phyloP scores from a whole-genome alignment of 2,888 invertebrate species.

The Lochmaea capreae region DNA sequence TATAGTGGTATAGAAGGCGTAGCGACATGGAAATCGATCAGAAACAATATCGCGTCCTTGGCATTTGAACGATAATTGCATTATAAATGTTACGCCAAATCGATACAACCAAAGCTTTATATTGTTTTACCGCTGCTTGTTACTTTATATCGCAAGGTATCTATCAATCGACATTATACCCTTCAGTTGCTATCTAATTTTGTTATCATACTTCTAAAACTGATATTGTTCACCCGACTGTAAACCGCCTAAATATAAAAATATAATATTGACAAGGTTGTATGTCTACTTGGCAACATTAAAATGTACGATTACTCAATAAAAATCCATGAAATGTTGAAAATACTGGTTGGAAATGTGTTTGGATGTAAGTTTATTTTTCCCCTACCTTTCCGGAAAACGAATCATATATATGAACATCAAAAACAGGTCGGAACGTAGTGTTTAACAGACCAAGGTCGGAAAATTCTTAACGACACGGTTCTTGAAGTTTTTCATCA shows the following conservation, averaged over 20 bases:
- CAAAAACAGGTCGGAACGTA: too few relatives aligned
- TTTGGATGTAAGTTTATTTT: too few relatives aligned
- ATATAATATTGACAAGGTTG: not conserved
- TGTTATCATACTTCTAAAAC: not conserved
- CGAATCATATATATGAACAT: too few relatives aligned
- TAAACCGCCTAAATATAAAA: not conserved
- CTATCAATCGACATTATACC: not conserved
- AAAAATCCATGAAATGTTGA: too few relatives aligned
- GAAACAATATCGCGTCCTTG: constrained; percentile 34
- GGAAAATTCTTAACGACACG: too few relatives aligned
- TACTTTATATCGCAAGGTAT: not conserved
- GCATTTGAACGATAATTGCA: constrained; percentile 40
- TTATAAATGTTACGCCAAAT: constrained; percentile 28
- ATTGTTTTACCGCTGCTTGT: constrained; percentile 19
- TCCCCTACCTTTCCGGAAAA: too few relatives aligned
- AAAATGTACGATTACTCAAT: not conserved
- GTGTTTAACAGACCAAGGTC: too few relatives aligned
- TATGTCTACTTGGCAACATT: not conserved
- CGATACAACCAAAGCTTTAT: constrained; percentile 26
- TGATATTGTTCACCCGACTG: not conserved
- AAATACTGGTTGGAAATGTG: too few relatives aligned
- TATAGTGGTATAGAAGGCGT: too few relatives aligned
- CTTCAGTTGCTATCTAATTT: not conserved
- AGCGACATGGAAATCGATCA: not conserved
- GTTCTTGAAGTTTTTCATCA: too few relatives aligned